Percentiles rank a stretch among this genome's conserved stretches.
Conservation (phyloP, 2,888 invertebrate species). For the Hirtodrosophila cameraria region DNA sequence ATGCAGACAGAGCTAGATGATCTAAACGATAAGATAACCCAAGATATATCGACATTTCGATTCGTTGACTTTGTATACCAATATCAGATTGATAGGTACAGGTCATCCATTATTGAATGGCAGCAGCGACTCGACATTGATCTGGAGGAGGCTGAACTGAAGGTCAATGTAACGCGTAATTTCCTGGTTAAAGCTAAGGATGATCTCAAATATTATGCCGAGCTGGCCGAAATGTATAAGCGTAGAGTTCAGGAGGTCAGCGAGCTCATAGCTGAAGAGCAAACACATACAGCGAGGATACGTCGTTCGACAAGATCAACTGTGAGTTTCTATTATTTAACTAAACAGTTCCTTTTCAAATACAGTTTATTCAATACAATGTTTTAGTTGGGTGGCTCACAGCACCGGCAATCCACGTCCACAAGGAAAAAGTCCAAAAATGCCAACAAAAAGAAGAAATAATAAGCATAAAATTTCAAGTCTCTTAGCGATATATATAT, state of each 20-base stretch:
- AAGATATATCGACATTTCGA: constrained; percentile 1
- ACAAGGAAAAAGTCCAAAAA: neutral
- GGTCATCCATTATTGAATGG: constrained; percentile 27
- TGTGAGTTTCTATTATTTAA: neutral
- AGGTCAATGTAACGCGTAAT: constrained; percentile 14
- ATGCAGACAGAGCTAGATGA: constrained; percentile 18
- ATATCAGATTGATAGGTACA: constrained; percentile 9
- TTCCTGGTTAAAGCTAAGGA: constrained; percentile 33
- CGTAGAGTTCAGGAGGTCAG: constrained; percentile 26
- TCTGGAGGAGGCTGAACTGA: constrained; percentile 41
- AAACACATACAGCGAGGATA: neutral
- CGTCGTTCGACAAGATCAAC: neutral
- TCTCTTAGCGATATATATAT: constrained; percentile 11
- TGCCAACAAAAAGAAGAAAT: neutral
- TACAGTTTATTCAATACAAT: neutral
- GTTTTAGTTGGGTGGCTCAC: neutral
- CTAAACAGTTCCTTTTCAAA: neutral
- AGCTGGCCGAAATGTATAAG: constrained; percentile 39
- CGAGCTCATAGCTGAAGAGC: constrained; percentile 9
- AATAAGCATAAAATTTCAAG: constrained; percentile 13
- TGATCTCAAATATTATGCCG: constrained; percentile 27
- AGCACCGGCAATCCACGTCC: no score
- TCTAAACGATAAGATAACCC: accelerated
- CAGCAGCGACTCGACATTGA: constrained; percentile 41
- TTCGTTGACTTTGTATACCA: constrained; percentile 14